phyloP scores from a whole-genome alignment of 2,797 vertebrate genomes.

The Rhinogobio ventralis region DNA sequence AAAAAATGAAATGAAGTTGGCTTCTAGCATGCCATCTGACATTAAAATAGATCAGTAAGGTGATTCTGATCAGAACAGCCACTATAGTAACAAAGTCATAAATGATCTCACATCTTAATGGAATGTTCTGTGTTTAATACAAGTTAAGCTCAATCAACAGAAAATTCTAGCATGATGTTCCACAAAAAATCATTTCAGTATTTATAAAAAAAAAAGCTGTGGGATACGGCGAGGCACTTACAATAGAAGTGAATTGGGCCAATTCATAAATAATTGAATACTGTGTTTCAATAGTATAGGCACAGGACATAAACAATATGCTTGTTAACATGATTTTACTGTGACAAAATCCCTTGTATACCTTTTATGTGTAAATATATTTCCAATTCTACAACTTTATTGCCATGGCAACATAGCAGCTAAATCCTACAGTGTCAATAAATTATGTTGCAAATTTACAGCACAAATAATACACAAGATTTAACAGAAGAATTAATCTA shows the following conservation, averaged over 20 bases:
- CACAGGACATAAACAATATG: neutral
- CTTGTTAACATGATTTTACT: neutral
- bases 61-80: too few relatives aligned
- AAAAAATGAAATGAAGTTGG: neutral
- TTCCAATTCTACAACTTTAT: neutral
- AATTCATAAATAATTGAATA: neutral
- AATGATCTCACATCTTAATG: too few relatives aligned
- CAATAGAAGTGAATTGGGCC: neutral
- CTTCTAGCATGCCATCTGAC: too few relatives aligned
- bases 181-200: neutral
- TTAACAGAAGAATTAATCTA: neutral
- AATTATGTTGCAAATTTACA: neutral
- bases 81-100: too few relatives aligned
- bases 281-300: neutral
- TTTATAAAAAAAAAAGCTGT: neutral
- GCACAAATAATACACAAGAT: neutral
- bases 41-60: too few relatives aligned
- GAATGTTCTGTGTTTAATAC: too few relatives aligned
- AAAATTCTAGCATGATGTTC: neutral
- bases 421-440: neutral
- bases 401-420: neutral
- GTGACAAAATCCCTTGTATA: neutral
- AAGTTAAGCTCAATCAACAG: neutral
- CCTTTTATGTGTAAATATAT: neutral
- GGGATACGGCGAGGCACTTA: neutral